These are phyloP conservation scores for Sylvilagus floridanus DNA, from an alignment of 2,797 vertebrate species.

Conservation along the genomic window DNA sequence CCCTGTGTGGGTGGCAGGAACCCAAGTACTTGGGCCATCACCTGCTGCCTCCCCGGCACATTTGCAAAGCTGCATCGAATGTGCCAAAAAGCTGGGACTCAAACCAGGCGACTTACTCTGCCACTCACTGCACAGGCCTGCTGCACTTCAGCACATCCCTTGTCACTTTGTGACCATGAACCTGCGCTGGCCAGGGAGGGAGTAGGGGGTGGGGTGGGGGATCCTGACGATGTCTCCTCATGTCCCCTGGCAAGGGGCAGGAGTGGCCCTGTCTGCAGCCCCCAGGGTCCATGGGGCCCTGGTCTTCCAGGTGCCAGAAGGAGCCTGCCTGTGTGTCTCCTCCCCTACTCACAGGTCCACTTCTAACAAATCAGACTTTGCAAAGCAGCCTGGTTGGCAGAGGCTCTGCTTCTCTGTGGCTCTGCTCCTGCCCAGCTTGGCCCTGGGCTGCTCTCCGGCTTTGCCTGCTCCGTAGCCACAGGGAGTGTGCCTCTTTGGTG, in stretches of 20 bases:
- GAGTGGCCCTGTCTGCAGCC: not conserved
- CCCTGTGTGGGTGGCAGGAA: too few relatives aligned
- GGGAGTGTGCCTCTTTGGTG: not conserved
- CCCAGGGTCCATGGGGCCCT: not conserved
- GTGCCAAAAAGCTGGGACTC: too few relatives aligned
- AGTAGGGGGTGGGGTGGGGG: not conserved
- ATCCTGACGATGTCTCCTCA: not conserved
- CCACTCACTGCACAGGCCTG: not conserved
- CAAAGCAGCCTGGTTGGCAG: not conserved
- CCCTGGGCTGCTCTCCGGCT: not conserved
- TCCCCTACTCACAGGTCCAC: not conserved
- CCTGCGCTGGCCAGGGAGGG: not conserved
- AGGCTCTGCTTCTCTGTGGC: not conserved
- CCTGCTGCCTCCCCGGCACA: too few relatives aligned
- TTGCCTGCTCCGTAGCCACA: not conserved
- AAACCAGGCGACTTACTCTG: not conserved
- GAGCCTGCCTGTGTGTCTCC: not conserved
- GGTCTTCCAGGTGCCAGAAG: not conserved
- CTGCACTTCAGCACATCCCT: not conserved
- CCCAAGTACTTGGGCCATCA: too few relatives aligned
- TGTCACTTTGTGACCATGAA: not conserved
- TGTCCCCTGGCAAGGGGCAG: not conserved
- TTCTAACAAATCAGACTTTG: not conserved
- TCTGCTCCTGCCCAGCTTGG: not conserved
- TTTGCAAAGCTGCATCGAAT: too few relatives aligned